Evolutionary conservation across 2,797 vertebrate genomes (phyloP).

Genomic region (Siniperca undulata): DNA sequence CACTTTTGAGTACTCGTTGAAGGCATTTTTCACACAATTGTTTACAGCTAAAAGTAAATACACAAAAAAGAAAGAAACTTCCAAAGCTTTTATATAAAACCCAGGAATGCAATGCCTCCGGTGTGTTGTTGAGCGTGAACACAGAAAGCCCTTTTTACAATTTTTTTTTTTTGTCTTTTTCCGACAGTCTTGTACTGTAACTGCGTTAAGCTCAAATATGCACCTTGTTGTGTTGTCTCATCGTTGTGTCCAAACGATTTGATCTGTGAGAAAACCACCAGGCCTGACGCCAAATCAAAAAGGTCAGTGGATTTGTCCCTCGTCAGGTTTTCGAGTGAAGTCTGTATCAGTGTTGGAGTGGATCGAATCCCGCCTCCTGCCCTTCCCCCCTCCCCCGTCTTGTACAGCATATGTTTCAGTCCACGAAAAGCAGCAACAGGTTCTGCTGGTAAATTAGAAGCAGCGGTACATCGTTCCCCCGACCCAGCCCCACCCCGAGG

Average conservation of each 20-base stretch:
- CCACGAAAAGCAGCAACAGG: conserved; percentile 80
- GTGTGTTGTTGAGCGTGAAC: conserved; percentile 83
- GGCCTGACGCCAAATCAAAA: conserved; percentile 37
- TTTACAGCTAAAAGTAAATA: conserved; percentile 83
- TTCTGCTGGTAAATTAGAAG: conserved; percentile 84
- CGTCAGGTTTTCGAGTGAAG: conserved; percentile 52
- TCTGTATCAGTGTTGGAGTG: conserved; percentile 57
- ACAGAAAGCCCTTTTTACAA: conserved; percentile 89
- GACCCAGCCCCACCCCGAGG: conserved; percentile 9
- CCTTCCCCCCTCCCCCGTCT: conserved; percentile 14
- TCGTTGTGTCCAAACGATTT: conserved; percentile 76
- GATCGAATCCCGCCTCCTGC: conserved; percentile 41
- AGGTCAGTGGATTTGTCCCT: conserved; percentile 68
- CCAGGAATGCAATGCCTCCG: conserved; percentile 85
- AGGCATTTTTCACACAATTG: conserved; percentile 84
- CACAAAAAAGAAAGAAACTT: conserved; percentile 76
- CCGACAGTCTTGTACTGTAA: conserved; percentile 80
- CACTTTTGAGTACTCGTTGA: conserved; percentile 81
- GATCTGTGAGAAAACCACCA: conserved; percentile 76
- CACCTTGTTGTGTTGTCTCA: conserved; percentile 77
- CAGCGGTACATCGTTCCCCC: conserved; percentile 65
- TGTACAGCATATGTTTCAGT: conserved; percentile 75
- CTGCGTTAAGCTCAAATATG: conserved; percentile 81
- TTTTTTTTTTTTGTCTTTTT: conserved; percentile 61
- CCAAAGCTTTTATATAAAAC: conserved; percentile 85